phyloP scores from a whole-genome alignment of 2,797 vertebrate genomes.

The Pseudotriccus pelzelni region DNA sequence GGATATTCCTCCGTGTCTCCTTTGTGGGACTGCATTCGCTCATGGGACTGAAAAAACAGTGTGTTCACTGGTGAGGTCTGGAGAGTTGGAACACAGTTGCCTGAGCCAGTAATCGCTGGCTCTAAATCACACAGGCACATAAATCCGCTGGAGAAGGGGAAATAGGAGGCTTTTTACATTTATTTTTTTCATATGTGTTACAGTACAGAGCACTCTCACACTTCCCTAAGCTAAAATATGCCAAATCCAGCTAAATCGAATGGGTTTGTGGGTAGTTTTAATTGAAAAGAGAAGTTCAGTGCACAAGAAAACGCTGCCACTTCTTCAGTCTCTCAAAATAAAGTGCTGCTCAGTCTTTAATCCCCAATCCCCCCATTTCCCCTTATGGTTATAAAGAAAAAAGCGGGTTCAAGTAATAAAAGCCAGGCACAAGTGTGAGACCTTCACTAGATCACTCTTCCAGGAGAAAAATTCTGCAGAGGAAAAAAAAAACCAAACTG shows the following conservation, averaged over 20 bases:
- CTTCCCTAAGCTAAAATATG: neutral
- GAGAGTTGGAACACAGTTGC: neutral
- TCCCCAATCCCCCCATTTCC: accelerated
- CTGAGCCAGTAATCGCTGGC: neutral
- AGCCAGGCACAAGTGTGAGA: neutral
- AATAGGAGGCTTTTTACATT: neutral
- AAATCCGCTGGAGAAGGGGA: neutral
- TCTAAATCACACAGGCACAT: neutral
- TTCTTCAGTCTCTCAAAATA: neutral
- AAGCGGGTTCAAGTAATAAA: neutral
- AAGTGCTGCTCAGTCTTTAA: neutral
- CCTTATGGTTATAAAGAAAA: neutral
- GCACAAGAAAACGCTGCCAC: accelerated
- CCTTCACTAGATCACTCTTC: neutral
- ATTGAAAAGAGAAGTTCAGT: neutral
- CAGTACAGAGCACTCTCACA: neutral
- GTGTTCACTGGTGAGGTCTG: neutral
- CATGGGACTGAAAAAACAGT: neutral
- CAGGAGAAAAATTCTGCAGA: neutral
- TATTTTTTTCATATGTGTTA: neutral
- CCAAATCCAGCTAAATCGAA: neutral
- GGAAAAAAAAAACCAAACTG: neutral
- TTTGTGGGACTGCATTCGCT: neutral
- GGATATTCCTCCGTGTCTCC: accelerated
- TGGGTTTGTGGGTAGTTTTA: neutral